Base-by-base conservation (phyloP, 2,113 vertebrate species). In the Plestiodon gilberti region DNA sequence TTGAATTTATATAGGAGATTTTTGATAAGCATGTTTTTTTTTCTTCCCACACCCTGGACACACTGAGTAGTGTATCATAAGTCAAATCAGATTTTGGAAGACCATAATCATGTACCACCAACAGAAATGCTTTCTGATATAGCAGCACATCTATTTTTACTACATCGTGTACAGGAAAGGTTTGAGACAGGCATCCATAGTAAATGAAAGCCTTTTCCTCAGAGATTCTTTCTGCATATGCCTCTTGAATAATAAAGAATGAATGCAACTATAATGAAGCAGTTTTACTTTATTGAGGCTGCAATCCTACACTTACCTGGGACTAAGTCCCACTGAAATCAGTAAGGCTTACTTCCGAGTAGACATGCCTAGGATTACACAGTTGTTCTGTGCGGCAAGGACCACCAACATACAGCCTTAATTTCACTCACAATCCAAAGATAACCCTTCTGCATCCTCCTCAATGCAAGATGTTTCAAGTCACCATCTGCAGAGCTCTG, bases 51-150 rank as follows among this genome's bases (percentile, higher is more conserved):
- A 33, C 4, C 9, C 14, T 74, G 20, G 48, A 70, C 79, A 52
- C 80, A 25, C 20, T 70, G 65, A n/a, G 2, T 62, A 18, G 5
- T 22, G 61, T 0, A 7, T 59, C 79, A 3, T 57, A 23, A 86
- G 17, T 35, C 35, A 89, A 74, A 69, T 0, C 73, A 64, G 57
- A 65, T 71, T 89, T 61, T 76, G 57, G 1, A 13, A 28, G 73
- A 13, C 11, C 2, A 33, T 67, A 61, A 25, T 1, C 3, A 3
- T 23, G 64, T 28, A 88, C 77, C 33, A 55, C 35, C n/a, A 35
- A 43, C 74, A 61, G 18, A 40, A 69, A 52, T 38, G 78, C 55
- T 88, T 77, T 40, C 40, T 91, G 71, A 3, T 35, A 48, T 73
- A 1, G 0, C 25, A 35, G 38, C 38, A 91, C 64, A 35, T 85